These are phyloP conservation scores for Cataglyphis rosenhaueri DNA, from an alignment of 2,888 invertebrate genomes.

Conservation along the genomic window DNA sequence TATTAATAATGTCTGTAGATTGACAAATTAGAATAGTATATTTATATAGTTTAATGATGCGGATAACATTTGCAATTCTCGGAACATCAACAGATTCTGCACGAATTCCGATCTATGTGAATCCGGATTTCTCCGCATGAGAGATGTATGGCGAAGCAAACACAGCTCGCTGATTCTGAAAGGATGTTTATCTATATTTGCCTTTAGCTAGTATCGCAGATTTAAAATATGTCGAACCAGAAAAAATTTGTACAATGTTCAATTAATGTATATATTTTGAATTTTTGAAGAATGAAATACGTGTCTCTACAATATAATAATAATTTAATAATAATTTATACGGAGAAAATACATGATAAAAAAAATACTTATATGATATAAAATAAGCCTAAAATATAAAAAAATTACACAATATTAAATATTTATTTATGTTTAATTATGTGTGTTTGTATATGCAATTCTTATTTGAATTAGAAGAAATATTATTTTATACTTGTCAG, in stretches of 20 bases:
- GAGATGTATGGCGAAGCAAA: background rate
- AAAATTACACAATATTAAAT: background rate
- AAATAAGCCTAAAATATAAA: background rate
- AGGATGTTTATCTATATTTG: constrained; percentile 54
- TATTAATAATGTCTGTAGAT: background rate
- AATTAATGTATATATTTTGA: background rate
- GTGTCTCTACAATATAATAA: background rate
- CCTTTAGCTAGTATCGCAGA: background rate
- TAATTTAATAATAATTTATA: background rate
- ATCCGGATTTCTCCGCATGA: background rate
- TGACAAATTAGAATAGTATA: constrained; percentile 6
- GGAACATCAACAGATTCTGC: background rate
- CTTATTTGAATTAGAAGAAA: too few species aligned
- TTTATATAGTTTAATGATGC: constrained; percentile 5
- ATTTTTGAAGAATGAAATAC: background rate
- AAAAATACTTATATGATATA: background rate
- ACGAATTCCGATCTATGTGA: background rate
- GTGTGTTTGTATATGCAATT: too few species aligned
- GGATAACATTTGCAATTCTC: constrained; percentile 7
- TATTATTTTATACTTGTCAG: too few species aligned
- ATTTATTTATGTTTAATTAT: too few species aligned
- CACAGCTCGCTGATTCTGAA: constrained; percentile 44
- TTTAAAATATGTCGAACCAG: background rate
- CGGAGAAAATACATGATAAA: background rate
- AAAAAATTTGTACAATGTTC: constrained; percentile 2